Percentiles rank a stretch among this genome's conserved stretches.
Evolutionary conservation across 2,888 invertebrate genomes (phyloP).

Genomic region (Leuctra nigra): DNA sequence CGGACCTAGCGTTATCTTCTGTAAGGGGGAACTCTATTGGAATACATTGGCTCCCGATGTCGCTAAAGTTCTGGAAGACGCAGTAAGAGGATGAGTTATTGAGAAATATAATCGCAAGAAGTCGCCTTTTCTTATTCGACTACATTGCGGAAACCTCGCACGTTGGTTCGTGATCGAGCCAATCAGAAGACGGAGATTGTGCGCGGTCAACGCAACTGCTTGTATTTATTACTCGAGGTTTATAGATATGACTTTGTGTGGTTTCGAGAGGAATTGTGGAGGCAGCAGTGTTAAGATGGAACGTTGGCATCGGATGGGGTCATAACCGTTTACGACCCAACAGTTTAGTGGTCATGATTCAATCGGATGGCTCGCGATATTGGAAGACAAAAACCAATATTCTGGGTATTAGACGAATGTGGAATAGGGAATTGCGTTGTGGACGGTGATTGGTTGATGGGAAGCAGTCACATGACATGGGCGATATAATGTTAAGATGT

Average conservation of each 20-base stretch:
- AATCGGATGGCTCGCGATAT: conserved; percentile 12
- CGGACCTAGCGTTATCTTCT: too few relatives aligned
- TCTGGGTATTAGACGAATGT: background rate
- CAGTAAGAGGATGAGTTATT: conserved; percentile 9
- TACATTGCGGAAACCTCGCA: conserved; percentile 12
- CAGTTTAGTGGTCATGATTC: conserved; percentile 13
- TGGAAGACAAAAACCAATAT: conserved; percentile 18
- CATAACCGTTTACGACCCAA: background rate
- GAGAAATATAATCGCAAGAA: conserved; percentile 11
- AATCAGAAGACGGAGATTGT: too few relatives aligned
- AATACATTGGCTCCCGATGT: too few relatives aligned
- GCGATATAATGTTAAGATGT: too few relatives aligned
- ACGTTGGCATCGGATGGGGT: background rate
- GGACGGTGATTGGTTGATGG: too few relatives aligned
- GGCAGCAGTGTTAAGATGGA: conserved; percentile 10
- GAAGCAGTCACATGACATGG: too few relatives aligned
- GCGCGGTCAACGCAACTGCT: too few relatives aligned
- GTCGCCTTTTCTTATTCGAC: conserved; percentile 7
- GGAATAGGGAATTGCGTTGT: too few relatives aligned
- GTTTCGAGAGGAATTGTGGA: too few relatives aligned
- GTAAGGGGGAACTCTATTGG: too few relatives aligned
- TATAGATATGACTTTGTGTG: too few relatives aligned
- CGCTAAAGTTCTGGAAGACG: too few relatives aligned
- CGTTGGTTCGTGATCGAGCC: background rate
- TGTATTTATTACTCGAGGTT: conserved; percentile 28